Conservation (phyloP, 2,888 invertebrate species). For the Nomada flava region DNA sequence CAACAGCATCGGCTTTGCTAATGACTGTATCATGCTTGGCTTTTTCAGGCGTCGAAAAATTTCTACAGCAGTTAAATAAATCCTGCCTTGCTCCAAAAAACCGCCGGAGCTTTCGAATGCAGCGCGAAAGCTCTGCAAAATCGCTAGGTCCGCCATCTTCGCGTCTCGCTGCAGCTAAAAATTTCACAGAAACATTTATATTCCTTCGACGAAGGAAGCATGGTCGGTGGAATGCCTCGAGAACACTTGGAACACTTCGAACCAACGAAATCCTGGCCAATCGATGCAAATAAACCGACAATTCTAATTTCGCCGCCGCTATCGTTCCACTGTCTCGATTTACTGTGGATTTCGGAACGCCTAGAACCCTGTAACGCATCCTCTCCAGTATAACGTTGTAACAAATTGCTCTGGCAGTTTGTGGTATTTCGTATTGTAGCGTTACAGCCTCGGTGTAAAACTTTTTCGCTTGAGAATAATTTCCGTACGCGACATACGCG, state of each 20-base stretch:
- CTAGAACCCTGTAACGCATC: slow-evolving; percentile 44
- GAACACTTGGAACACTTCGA: not conserved
- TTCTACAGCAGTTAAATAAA: slow-evolving; percentile 85
- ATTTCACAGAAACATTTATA: not conserved
- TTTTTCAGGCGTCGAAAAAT: slow-evolving; percentile 84
- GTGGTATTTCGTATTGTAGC: slow-evolving; percentile 9
- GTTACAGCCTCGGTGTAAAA: slow-evolving; percentile 64
- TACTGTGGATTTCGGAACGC: slow-evolving; percentile 12
- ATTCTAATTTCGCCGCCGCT: slow-evolving; percentile 36
- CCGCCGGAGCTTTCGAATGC: slow-evolving; percentile 51
- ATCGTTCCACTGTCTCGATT: not conserved
- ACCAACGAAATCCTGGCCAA: slow-evolving; percentile 67
- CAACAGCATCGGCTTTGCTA: slow-evolving; percentile 78
- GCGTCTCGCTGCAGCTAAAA: slow-evolving; percentile 59
- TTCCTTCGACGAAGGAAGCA: not conserved
- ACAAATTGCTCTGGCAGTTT: slow-evolving; percentile 11
- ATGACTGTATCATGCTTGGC: slow-evolving; percentile 81
- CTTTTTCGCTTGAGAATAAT: slow-evolving; percentile 65
- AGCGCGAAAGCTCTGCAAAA: slow-evolving; percentile 68
- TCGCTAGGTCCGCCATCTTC: slow-evolving; percentile 74
- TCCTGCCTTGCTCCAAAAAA: slow-evolving; percentile 81
- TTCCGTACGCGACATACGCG: slow-evolving; percentile 67
- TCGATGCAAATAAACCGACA: slow-evolving; percentile 63
- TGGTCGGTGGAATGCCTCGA: not conserved
- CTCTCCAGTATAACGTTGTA: slow-evolving; percentile 45